These are phyloP conservation scores for Verasper variegatus DNA, from an alignment of 2,113 vertebrate species.

Conservation along the genomic window DNA sequence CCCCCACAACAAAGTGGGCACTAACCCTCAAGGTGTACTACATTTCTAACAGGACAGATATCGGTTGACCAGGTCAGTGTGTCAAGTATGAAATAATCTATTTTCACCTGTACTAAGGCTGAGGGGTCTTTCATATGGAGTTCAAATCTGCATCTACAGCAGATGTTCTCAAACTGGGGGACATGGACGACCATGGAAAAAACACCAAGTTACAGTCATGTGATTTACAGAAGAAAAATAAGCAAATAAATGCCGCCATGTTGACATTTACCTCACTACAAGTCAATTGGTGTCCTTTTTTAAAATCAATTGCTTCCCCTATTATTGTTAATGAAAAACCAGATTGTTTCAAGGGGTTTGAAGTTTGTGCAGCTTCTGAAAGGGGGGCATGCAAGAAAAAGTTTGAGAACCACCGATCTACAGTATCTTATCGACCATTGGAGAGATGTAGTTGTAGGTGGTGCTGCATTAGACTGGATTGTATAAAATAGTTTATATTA, in stretches of 20 bases:
- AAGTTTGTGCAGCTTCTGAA: too few relatives aligned
- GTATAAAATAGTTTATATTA: not conserved
- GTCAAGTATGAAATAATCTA: conserved; percentile 11
- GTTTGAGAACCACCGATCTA: not conserved
- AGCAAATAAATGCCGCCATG: too few relatives aligned
- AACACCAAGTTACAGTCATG: too few relatives aligned
- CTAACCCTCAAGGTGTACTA: conserved; percentile 7
- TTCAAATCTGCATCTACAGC: not conserved
- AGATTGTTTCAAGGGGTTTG: too few relatives aligned
- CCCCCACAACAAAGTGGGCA: conserved; percentile 5
- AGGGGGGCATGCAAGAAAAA: too few relatives aligned
- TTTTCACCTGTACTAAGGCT: not conserved
- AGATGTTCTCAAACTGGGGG: not conserved
- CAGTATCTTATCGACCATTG: not conserved
- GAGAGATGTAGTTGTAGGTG: not conserved
- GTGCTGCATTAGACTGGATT: too few relatives aligned
- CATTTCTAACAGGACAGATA: conserved; percentile 23
- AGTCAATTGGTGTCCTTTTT: too few relatives aligned
- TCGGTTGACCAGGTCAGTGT: conserved; percentile 24
- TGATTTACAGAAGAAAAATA: too few relatives aligned
- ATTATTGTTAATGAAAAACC: too few relatives aligned
- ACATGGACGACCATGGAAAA: too few relatives aligned
- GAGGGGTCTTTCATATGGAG: not conserved
- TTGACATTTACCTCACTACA: too few relatives aligned
- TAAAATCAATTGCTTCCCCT: too few relatives aligned